Conservation (phyloP, 2,113 vertebrate genomes). For the Seriola dumerili region DNA sequence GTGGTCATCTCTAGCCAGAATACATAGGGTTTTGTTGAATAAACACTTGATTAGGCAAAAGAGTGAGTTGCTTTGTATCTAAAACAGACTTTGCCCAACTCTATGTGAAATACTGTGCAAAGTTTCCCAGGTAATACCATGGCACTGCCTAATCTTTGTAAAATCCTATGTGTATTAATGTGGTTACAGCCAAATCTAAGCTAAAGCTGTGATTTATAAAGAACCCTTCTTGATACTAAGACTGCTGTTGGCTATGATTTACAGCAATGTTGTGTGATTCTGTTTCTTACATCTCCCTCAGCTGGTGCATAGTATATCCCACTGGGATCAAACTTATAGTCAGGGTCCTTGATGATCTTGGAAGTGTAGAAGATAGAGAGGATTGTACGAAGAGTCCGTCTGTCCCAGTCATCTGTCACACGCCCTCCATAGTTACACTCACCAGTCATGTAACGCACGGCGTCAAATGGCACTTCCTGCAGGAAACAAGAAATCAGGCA, state of each 20-base stretch:
- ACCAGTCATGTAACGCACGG: constrained; percentile 88
- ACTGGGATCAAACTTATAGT: constrained; percentile 89
- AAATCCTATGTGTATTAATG: neutral
- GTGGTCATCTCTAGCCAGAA: neutral
- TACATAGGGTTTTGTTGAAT: neutral
- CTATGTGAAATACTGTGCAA: neutral
- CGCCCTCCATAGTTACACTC: constrained; percentile 92
- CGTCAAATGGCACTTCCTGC: constrained; percentile 88
- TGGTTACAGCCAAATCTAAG: neutral
- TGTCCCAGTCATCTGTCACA: constrained; percentile 92
- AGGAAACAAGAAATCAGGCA: neutral
- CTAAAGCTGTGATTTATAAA: neutral
- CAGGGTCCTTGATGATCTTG: constrained; percentile 74
- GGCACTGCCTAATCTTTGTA: neutral
- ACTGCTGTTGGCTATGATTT: neutral
- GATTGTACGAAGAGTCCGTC: constrained; percentile 86
- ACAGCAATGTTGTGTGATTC: neutral
- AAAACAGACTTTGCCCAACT: neutral
- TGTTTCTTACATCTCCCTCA: constrained; percentile 71
- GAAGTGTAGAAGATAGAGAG: constrained; percentile 87
- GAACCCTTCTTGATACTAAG: neutral
- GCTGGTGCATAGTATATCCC: constrained; percentile 86
- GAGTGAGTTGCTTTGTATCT: too few relatives aligned
- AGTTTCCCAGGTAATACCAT: neutral
- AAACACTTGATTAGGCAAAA: neutral